Evolutionary conservation across 1,140 invertebrate genomes (phyloP).

Genomic region (Saccostrea glomerata): DNA sequence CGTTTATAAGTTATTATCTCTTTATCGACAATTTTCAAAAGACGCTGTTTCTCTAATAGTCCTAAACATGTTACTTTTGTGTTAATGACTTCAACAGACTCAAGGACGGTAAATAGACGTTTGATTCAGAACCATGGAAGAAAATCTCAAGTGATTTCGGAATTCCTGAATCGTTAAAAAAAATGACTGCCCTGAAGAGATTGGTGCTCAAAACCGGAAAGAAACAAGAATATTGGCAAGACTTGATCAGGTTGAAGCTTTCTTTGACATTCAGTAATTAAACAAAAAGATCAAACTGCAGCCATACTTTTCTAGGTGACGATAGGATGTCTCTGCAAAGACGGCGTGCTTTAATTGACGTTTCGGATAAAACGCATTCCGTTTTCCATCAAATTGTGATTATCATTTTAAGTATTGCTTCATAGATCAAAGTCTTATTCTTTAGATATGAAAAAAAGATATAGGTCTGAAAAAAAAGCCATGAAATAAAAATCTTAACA

Average conservation of each 20-base stretch:
- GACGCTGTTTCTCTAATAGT: slow-evolving; percentile 18
- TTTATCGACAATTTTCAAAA: slow-evolving; percentile 38
- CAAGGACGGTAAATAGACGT: slow-evolving; percentile 16
- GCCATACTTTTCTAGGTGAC: slow-evolving; percentile 1
- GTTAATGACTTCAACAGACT: not conserved
- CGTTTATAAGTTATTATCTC: slow-evolving; percentile 38
- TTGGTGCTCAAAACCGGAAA: slow-evolving; percentile 22
- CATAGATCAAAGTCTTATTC: slow-evolving; percentile 15
- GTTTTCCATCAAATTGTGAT: slow-evolving; percentile 36
- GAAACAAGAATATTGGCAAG: slow-evolving; percentile 27
- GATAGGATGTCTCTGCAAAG: not conserved
- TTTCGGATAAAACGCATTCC: slow-evolving; percentile 28
- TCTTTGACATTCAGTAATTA: slow-evolving; percentile 35
- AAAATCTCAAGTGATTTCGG: slow-evolving; percentile 27
- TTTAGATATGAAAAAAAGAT: not conserved
- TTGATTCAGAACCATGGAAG: slow-evolving; percentile 28
- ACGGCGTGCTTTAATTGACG: slow-evolving; percentile 30
- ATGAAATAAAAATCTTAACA: slow-evolving; percentile 16
- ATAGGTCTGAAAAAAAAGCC: not conserved
- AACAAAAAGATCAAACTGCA: slow-evolving; percentile 24
- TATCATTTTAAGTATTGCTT: slow-evolving; percentile 23
- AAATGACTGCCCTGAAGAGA: slow-evolving; percentile 27
- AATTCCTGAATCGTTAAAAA: slow-evolving; percentile 26
- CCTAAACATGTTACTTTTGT: not conserved
- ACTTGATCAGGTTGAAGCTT: slow-evolving; percentile 30